Evolutionary conservation across 2,797 vertebrate species (phyloP), one percentile per base, ranked within the genome.

Genomic region (Microchirus variegatus): DNA sequence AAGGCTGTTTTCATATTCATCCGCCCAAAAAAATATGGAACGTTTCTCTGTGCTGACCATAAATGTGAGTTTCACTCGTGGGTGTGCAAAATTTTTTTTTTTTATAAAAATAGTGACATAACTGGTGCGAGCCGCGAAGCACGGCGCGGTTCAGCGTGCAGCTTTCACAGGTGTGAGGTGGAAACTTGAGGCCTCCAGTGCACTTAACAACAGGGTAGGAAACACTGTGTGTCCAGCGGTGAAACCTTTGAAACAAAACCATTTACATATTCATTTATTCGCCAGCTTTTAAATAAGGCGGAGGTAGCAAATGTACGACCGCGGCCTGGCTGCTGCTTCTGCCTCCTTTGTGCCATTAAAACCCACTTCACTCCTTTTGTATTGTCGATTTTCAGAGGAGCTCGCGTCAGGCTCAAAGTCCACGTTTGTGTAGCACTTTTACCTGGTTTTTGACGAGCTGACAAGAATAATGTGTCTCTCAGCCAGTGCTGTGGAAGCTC

Each of bases 201-300:
- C 42, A 56, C 54, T 56, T 56, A 45, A 36, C 54, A 40, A 12
- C 19, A 12, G 38, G 6, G n/a, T 53, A 16, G 37, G 51, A 40
- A 41, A 53, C 38, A 42, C 38, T 13, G 10, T 10, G 37, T 54
- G 37, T 42, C 37, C 52, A 3, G 12, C 18, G 18, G 37, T 6
- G 2, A 15, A 17, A 53, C 16, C 4, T 53, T 18, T n/a, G 16
- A 38, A 40, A n/a, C 26, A 3, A n/a, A 54, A 41, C 13, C 10
- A 7, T 19, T 40, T 13, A 31, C n/a, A 13, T 44, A 55, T 43
- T 55, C 42, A 45, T 18, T 5, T 35, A 56, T 56, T 56, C 54
- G n/a, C 0, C 10, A 18, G 26, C n/a, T 36, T 44, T 44, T 35
- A 10, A 35, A 17, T 17, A 3, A 45, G 19, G 19, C 40, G 16